Evolutionary conservation across 2,113 vertebrate genomes (phyloP), one percentile per base, ranked within the genome.

Genomic region (Siphamia tubifer): DNA sequence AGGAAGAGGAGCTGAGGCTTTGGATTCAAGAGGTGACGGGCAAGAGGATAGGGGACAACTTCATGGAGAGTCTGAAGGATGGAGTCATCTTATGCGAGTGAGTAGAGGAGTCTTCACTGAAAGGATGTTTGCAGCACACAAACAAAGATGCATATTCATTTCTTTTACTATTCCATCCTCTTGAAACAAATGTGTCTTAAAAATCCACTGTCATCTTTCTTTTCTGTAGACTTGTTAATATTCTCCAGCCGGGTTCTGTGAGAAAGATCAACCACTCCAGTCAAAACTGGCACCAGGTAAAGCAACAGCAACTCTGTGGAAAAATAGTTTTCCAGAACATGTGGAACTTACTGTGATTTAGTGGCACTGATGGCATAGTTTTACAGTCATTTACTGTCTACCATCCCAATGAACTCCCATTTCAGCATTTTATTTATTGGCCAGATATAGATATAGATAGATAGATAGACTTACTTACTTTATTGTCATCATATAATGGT

Each of bases 261-360:
- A 95, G 58, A 67, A 98, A 94, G 82, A 90, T 98, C 68, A 98
- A 94, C 12, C 91, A 87, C 20, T 95, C 96, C 4, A 86, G 73
- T 68, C 96, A 96, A 67, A 98, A 98, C 72, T 98, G 96, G 96
- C 96, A 96, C 82, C 94, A 97, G 96, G 96, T 98, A 72, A 91
- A 19, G 4, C 4, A 25, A 3, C 4, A 25, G 6, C 23, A 21
- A 17, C 39, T 40, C 47, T 15, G 1, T 8, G 34, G 28, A 6
- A 9, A 16, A 36, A 44, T 6, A 38, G 0, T 38, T 62, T 36
- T 73, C 42, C n/a, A 49, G 53, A 35, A 20, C 24, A 5, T 43
- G 52, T 38, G 34, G 47, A 51, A 53, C 34, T 8, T 42, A 2
- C 15, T 32, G 17, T 49, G 8, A 7, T 1, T 2, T 23, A 4